Conservation (phyloP, 1,140 invertebrate genomes). For the Adelges cooleyi region DNA sequence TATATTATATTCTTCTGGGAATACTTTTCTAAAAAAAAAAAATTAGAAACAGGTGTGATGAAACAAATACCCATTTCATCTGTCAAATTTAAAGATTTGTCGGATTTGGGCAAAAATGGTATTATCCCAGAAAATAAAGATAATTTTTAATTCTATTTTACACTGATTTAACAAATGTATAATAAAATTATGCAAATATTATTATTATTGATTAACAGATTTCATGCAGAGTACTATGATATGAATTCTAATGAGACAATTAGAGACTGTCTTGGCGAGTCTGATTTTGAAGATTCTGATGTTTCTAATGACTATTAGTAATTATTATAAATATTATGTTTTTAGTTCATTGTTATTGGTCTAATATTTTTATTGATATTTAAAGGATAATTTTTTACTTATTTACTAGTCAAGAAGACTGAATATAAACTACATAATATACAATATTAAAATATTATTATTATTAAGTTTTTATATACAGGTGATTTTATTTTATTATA, state of each 20-base stretch:
- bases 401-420: background rate
- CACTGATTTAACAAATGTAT: background rate
- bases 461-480: constrained; percentile 1
- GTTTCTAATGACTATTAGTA: background rate
- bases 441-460: too few relatives aligned
- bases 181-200: background rate
- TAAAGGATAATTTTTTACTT: background rate
- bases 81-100: background rate
- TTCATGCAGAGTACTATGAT: constrained; percentile 4
- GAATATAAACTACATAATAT: too few relatives aligned
- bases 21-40: constrained; percentile 4
- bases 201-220: background rate
- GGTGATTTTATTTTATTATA: background rate
- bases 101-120: background rate
- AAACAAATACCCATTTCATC: background rate
- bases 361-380: background rate
- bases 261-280: background rate
- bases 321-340: constrained; percentile 1
- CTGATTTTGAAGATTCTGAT: constrained; percentile 1
- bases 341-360: background rate
- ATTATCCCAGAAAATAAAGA: background rate
- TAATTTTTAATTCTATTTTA: background rate
- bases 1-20: background rate
- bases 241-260: background rate
- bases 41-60: background rate